These are phyloP conservation scores for Drosophila melanosoma DNA, from an alignment of 2,888 invertebrate genomes.

Conservation along the genomic window DNA sequence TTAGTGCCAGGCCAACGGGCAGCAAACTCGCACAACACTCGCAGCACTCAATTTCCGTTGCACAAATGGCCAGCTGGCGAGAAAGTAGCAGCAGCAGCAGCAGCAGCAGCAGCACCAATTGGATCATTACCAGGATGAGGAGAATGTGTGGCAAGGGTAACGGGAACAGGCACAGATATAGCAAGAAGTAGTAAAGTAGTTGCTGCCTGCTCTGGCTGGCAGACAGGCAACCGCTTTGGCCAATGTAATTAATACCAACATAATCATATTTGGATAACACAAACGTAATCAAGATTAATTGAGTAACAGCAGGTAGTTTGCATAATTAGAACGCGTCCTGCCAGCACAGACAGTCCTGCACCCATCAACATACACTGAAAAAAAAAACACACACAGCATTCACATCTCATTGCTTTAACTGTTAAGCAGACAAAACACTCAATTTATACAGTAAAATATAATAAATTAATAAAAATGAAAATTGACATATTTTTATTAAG, in stretches of 20 bases:
- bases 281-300: constrained; percentile 82
- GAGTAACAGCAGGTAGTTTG: constrained; percentile 81
- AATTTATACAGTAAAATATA: not conserved
- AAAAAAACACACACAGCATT: not conserved
- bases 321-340: constrained; percentile 68
- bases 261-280: constrained; percentile 81
- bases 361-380: constrained; percentile 9
- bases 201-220: not conserved
- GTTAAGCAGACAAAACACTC: not conserved
- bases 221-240: constrained; percentile 38
- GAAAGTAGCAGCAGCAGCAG: not conserved
- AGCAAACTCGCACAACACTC: constrained; percentile 8
- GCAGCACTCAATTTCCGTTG: constrained; percentile 66
- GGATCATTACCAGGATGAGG: not conserved
- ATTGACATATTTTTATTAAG: no score
- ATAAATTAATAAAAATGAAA: no score
- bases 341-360: constrained; percentile 30
- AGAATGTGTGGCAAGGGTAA: not conserved
- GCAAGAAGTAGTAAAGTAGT: not conserved
- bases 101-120: not conserved
- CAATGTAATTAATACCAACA: constrained; percentile 79
- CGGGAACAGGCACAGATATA: not conserved
- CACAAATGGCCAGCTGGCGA: constrained; percentile 51
- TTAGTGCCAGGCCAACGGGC: constrained; percentile 40
- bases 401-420: not conserved